Percentiles rank a stretch among this genome's conserved stretches.
Evolutionary conservation across 2,113 vertebrate species (phyloP).

Genomic region (Puntigrus tetrazona): DNA sequence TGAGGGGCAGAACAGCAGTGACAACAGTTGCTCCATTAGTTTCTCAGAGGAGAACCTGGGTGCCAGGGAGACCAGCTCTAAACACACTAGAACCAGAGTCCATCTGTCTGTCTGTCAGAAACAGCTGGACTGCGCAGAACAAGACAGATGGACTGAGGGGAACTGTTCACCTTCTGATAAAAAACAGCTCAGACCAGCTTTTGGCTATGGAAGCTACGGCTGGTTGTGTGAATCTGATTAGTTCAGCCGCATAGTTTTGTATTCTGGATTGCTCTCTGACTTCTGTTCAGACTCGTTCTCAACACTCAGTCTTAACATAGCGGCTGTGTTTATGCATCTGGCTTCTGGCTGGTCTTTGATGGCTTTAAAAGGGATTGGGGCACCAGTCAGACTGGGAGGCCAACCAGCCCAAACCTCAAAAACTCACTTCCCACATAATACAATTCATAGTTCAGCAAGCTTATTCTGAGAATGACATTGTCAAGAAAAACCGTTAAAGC

Average conservation of each 20-base stretch:
- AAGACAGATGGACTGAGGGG: conserved; percentile 5
- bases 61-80: neutral
- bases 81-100: conserved; percentile 5
- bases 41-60: conserved; percentile 42
- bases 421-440: neutral
- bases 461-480: neutral
- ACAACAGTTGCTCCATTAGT: conserved; percentile 58
- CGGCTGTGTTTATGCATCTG: neutral
- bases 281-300: too few species aligned
- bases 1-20: conserved; percentile 39
- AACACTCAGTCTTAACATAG: too few species aligned
- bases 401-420: neutral
- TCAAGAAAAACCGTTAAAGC: neutral
- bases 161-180: neutral
- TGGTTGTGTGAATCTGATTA: too few species aligned
- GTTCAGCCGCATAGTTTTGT: too few species aligned
- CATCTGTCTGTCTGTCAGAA: conserved; percentile 23
- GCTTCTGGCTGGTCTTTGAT: neutral
- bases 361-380: neutral
- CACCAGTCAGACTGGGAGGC: too few species aligned
- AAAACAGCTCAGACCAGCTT: neutral
- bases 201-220: neutral
- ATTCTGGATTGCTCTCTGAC: too few species aligned
- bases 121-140: conserved; percentile 53
- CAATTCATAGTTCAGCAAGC: neutral